These are phyloP conservation scores for Metellina segmentata DNA, from an alignment of 2,888 invertebrate genomes.

Conservation along the genomic window DNA sequence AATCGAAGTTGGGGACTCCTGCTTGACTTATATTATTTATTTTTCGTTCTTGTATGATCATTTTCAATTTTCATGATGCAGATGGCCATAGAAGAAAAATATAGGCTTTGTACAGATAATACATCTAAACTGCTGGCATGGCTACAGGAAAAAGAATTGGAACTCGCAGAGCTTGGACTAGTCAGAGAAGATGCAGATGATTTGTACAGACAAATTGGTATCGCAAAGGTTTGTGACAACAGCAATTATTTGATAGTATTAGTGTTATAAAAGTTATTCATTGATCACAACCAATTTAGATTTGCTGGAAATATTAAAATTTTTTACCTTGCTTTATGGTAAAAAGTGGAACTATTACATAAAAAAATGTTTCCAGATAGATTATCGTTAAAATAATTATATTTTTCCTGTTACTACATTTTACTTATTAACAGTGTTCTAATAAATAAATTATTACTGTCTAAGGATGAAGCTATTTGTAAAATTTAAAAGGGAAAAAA, in stretches of 20 bases:
- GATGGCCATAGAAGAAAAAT: conserved; percentile 98
- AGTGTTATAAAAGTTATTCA: no score
- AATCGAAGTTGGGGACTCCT: not conserved
- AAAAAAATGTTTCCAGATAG: no score
- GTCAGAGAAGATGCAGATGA: conserved; percentile 93
- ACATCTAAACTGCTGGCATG: conserved; percentile 91
- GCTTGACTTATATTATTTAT: not conserved
- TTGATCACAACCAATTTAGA: no score
- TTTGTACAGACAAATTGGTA: conserved; percentile 92
- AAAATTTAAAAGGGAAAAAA: no score
- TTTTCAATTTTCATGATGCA: conserved; percentile 80
- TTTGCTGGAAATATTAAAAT: no score
- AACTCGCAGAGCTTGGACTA: conserved; percentile 91
- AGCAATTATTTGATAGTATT: not conserved
- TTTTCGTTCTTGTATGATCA: conserved; percentile 17
- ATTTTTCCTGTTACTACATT: no score
- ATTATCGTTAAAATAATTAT: no score
- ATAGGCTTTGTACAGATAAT: conserved; percentile 93
- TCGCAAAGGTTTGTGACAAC: conserved; percentile 86
- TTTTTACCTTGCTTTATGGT: no score
- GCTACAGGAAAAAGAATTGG: conserved; percentile 91
- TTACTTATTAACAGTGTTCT: no score
- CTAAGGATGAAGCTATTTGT: no score
- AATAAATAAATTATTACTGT: no score
- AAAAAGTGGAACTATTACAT: no score